Evolutionary conservation across 2,888 invertebrate species (phyloP), one percentile per base, ranked within the genome.

Genomic region (Ligdia adustata): DNA sequence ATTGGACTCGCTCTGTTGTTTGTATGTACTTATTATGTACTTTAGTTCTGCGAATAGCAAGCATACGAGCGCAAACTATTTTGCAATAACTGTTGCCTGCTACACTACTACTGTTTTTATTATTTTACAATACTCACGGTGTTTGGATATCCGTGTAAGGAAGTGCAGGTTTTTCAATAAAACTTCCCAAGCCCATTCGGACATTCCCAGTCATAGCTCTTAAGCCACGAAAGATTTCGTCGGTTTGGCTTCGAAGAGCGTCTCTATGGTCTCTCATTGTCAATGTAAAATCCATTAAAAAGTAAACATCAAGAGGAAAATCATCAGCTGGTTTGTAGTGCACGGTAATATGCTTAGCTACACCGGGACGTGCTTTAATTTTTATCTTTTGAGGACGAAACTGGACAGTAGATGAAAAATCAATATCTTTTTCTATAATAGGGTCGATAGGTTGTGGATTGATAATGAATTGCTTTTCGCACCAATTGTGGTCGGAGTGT

Each of bases 221-320:
- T 87, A 95, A 90, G 2, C 85, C 75, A 0, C 66, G 37, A 0
- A 91, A 90, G 20, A 93, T 75, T 38, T 82, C 54, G 0, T 62
- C 50, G 0, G 92, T 93, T 29, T 93, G 82, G 3, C 62, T 70
- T 60, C 82, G 90, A 3, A 94, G 68, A 9, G 73, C 79, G 0
- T 77, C 69, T 64, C 92, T 92, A 64, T 94, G 93, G 4, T 72
- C 69, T 34, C 73, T 76, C 96, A 96, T 96, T 0, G 96, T 95
- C 20, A 88, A 80, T 0, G 96, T 95, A 54, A 94, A 82, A 64
- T 96, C 96, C 94, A 96, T 95, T 16, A 97, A 83, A 69, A 94
- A 96, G 72, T 96, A 96, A n/a, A 96, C 82, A 77, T 96, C 96
- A 1, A 96, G 92, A 0, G 96, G 96, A 71, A 94, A 96, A 76